Evolutionary conservation across 2,797 vertebrate species (phyloP).

Genomic region (Spheniscus humboldti): DNA sequence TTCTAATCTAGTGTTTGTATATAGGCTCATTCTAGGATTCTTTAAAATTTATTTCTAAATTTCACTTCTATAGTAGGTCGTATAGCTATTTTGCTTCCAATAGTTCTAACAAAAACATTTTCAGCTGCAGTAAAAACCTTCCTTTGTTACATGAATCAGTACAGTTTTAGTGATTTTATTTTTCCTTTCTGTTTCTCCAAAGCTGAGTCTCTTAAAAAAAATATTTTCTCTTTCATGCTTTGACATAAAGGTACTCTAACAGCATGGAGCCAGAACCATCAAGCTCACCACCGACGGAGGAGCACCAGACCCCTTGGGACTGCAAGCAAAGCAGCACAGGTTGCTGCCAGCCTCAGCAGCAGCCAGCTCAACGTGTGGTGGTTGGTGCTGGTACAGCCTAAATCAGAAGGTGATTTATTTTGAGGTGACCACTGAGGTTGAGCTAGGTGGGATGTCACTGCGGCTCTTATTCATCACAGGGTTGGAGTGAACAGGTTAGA

Average conservation of each 20-base stretch:
- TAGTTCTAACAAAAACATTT: neutral
- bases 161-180: neutral
- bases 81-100: neutral
- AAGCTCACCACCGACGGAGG: neutral
- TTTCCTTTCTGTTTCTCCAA: neutral
- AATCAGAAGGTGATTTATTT: neutral
- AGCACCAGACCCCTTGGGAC: rapidly evolving
- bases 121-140: neutral
- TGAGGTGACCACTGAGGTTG: neutral
- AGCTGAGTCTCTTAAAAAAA: neutral
- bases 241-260: neutral
- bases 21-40: neutral
- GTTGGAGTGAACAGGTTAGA: rapidly evolving
- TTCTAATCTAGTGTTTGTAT: neutral
- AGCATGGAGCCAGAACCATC: neutral
- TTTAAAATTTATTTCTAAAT: neutral
- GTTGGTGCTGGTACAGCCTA: neutral
- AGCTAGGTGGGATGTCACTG: neutral
- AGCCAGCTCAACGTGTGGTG: neutral
- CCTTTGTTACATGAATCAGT: neutral
- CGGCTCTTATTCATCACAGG: neutral
- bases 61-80: neutral
- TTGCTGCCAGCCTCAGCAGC: rapidly evolving
- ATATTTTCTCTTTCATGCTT: neutral
- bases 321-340: neutral